Base-by-base conservation (phyloP, 2,797 vertebrate species). In the Hephaestus fuliginosus region DNA sequence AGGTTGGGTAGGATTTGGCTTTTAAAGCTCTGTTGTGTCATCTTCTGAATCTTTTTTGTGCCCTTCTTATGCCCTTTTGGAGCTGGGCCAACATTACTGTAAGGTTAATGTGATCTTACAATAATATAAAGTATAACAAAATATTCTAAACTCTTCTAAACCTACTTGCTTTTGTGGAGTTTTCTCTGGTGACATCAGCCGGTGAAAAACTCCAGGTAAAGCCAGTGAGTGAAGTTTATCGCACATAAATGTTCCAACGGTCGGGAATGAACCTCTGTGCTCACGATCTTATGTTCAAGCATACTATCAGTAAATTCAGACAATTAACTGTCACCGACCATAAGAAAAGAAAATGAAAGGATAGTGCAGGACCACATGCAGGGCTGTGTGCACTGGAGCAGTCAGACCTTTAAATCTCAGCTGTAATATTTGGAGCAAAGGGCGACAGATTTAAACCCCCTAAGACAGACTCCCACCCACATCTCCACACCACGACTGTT, bases 401-500 rank as follows among this genome's bases (percentile, higher is more conserved):
- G 44, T 61, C 68, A 43, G 43, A 44, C 33, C 51, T 71, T 68
- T 84, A 79, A 77, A 86, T 88, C 53, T 39, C 28, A 17, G 66
- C 48, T 51, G 41, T 64, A 43, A 78, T 66, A 79, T 51, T 20
- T 77, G 66, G 53, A 83, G 73, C 28, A 80, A 66, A 82, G 68
- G 55, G 69, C 68, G 80, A 44, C 55, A 77, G 49, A 70, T 76
- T 72, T 67, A 64, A 83, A 73, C 9, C 41, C 28, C 61, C 11
- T 22, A 12, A 88, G 62, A 80, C 58, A 51, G 39, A 83, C 28
- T 65, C 72, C 49, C 25, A 49, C 22, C 62, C 30, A 39, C 71
- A 79, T 33, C 67, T 53, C 51, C 69, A 63, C 74, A 75, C 53
- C 46, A 57, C 57, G 55, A 72, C 6, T 14, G 71, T 92, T 89